Conservation (phyloP, 1,140 invertebrate species). For the Antheraea mylitta region DNA sequence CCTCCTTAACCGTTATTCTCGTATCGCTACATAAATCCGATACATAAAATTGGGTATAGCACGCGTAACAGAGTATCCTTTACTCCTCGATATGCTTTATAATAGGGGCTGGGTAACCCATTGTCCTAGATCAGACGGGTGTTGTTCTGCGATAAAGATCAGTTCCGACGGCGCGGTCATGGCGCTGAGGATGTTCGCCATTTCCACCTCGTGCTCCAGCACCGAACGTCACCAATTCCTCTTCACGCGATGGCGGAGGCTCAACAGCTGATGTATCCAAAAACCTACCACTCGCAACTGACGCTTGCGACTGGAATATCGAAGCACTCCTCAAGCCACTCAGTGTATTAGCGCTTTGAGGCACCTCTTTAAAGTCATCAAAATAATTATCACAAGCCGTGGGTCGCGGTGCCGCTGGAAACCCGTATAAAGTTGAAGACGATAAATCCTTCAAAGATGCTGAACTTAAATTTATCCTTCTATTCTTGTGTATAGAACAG, state of each 20-base stretch:
- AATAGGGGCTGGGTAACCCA: conserved; percentile 39
- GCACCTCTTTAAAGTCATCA: conserved; percentile 72
- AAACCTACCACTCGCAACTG: conserved; percentile 65
- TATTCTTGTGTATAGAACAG: conserved; percentile 72
- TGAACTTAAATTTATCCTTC: conserved; percentile 73
- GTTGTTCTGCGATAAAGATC: conserved; percentile 67
- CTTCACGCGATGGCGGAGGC: conserved; percentile 64
- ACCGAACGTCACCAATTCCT: conserved; percentile 68
- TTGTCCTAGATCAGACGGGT: conserved; percentile 60
- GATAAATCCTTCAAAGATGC: conserved; percentile 80
- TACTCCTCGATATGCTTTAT: conserved; percentile 74
- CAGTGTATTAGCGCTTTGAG: conserved; percentile 70
- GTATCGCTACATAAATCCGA: conserved; percentile 42
- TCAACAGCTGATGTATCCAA: conserved; percentile 62
- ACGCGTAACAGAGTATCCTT: conserved; percentile 47
- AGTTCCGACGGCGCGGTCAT: conserved; percentile 66
- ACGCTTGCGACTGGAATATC: conserved; percentile 70
- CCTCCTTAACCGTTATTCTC: conserved; percentile 41
- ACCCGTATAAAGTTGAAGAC: conserved; percentile 77
- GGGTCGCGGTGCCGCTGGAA: conserved; percentile 75
- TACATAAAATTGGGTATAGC: conserved; percentile 35
- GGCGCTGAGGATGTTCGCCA: conserved; percentile 40
- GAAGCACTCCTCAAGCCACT: conserved; percentile 70
- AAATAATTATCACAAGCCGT: conserved; percentile 71
- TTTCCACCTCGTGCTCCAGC: conserved; percentile 38